A percentile compares a stretch with the other conserved stretches of the same genome.
These are phyloP conservation scores for Zosterops hypoxanthus DNA, from an alignment of 2,113 vertebrate species.

Conservation along the genomic window DNA sequence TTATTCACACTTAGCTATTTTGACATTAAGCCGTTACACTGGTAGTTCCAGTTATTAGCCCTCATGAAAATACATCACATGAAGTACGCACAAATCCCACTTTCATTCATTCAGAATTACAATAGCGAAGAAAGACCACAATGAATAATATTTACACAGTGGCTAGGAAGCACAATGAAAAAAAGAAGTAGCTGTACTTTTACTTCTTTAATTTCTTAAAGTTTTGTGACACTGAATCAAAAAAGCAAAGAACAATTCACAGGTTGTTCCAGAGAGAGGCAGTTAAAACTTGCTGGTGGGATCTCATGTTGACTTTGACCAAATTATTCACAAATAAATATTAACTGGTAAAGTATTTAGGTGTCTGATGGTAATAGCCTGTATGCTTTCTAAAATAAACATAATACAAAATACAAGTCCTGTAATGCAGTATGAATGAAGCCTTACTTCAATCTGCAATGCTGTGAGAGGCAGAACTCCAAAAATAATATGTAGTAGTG, in stretches of 20 bases:
- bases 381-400: slow-evolving; percentile 14
- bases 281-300: neutral
- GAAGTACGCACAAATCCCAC: neutral
- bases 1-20: neutral
- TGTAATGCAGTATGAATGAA: slow-evolving; percentile 21
- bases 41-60: neutral
- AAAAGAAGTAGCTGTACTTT: neutral
- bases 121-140: slow-evolving; percentile 38
- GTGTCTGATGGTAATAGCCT: neutral
- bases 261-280: neutral
- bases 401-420: slow-evolving; percentile 13
- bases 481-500: neutral
- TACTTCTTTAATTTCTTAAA: neutral
- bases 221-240: neutral
- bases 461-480: slow-evolving; percentile 1
- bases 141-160: neutral
- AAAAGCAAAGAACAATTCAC: neutral
- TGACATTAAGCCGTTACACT: neutral
- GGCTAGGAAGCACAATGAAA: neutral
- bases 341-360: slow-evolving; percentile 11
- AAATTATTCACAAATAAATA: slow-evolving; percentile 33
- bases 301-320: neutral
- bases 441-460: neutral
- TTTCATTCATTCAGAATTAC: slow-evolving; percentile 18
- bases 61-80: neutral